Conservation (phyloP, 2,797 vertebrate genomes). For the Enteromius trimaculatus region DNA sequence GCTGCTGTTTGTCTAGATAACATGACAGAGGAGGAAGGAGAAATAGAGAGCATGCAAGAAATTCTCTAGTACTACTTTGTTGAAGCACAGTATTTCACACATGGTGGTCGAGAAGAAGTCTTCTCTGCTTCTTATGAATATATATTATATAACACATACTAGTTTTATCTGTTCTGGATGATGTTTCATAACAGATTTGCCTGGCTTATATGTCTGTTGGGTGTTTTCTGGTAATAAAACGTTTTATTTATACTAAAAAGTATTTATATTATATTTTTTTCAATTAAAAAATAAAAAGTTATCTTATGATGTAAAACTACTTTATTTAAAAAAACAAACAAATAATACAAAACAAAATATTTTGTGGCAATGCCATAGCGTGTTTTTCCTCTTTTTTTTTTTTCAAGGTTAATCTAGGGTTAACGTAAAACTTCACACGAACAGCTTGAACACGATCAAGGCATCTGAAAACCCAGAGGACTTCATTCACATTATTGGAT, state of each 20-base stretch:
- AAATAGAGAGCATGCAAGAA: slow-evolving; percentile 14
- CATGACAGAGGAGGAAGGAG: slow-evolving; percentile 29
- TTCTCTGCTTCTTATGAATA: not conserved
- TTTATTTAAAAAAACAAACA: not conserved
- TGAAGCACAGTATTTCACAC: not conserved
- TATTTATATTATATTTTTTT: not conserved
- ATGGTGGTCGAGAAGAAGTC: not conserved
- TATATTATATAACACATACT: not conserved
- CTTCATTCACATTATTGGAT: slow-evolving; percentile 24
- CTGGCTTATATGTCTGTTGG: not conserved
- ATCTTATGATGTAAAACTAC: not conserved
- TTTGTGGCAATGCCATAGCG: not conserved
- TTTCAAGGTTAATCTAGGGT: slow-evolving; percentile 17
- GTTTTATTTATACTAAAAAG: too few relatives aligned
- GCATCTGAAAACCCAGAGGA: slow-evolving; percentile 24
- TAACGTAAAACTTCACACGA: slow-evolving; percentile 9
- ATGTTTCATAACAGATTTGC: not conserved
- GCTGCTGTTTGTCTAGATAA: slow-evolving; percentile 67
- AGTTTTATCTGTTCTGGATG: not conserved
- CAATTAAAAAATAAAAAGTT: not conserved
- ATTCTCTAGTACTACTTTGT: not conserved
- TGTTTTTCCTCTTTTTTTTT: not conserved
- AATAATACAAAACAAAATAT: not conserved
- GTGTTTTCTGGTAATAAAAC: not conserved
- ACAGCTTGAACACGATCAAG: not conserved